Percentiles rank a stretch among this genome's conserved stretches.
Evolutionary conservation across 1,140 invertebrate genomes (phyloP).

Genomic region (Pachyrhynchus sulphureomaculatus): DNA sequence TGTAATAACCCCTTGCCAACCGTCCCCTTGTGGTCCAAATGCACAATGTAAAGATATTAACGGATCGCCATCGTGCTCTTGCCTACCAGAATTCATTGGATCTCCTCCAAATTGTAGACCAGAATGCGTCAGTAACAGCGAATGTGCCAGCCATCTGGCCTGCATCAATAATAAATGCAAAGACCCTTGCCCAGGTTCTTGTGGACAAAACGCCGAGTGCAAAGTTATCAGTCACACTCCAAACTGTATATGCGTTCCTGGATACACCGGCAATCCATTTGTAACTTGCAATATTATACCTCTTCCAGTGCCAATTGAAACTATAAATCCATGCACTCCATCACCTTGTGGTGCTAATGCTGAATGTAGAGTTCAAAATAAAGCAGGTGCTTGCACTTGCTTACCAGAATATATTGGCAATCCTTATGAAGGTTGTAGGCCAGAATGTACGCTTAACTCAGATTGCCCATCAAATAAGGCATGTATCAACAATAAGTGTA

Average conservation of each 20-base stretch:
- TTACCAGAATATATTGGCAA: conserved; percentile 68
- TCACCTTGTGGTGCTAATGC: conserved; percentile 69
- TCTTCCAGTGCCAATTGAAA: conserved; percentile 43
- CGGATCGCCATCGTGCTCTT: conserved; percentile 77
- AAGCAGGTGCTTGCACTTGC: conserved; percentile 67
- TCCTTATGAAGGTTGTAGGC: conserved; percentile 68
- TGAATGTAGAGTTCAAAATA: conserved; percentile 61
- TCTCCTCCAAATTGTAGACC: conserved; percentile 81
- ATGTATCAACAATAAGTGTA: conserved; percentile 63
- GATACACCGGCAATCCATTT: conserved; percentile 76
- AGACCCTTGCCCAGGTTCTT: conserved; percentile 78
- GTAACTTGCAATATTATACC: conserved; percentile 55
- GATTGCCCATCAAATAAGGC: conserved; percentile 63
- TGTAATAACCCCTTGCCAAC: conserved; percentile 68
- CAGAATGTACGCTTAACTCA: conserved; percentile 64
- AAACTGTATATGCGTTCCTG: conserved; percentile 73
- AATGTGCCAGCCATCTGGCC: conserved; percentile 71
- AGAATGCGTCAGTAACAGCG: conserved; percentile 78
- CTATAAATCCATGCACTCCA: conserved; percentile 58
- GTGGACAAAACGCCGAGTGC: conserved; percentile 81
- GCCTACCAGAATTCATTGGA: conserved; percentile 76
- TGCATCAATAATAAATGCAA: conserved; percentile 82
- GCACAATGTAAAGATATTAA: conserved; percentile 75
- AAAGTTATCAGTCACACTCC: conserved; percentile 80
- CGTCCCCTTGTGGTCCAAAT: conserved; percentile 81